Base-by-base conservation (phyloP, 2,888 invertebrate species). In the Carcina quercana region DNA sequence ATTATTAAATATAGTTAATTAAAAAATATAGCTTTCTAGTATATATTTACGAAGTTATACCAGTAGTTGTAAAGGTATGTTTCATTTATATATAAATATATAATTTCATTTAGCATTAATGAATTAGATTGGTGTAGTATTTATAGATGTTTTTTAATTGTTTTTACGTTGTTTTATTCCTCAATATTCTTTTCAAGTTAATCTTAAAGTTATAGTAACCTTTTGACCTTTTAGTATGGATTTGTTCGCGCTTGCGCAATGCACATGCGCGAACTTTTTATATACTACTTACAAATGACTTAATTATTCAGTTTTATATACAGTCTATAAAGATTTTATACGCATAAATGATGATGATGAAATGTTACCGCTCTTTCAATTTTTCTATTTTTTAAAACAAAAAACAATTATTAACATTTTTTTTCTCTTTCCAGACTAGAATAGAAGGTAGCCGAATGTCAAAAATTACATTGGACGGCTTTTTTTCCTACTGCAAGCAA, bases 401-500 rank as follows among this genome's bases (percentile, higher is more conserved):
- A 45, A 46, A 44, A 34, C 37, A 52, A 63, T 67, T 71, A 74
- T 69, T 49, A 43, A 41, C 46, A 45, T 49, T 45, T 59, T 59
- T 72, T 71, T 64, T 78, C 68, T 76, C 59, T 79, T 74, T 73
- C 59, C 82, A 82, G 82, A 82, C 55, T 62, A 59, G 59, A 61
- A 50, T 61, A 67, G 63, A 68, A 63, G 67, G 66, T 67, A 68
- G 57, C 57, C 61, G 59, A 53, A 82, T 83, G 82, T 83, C 85
- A 60, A 85, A 84, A 67, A 67, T 82, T 57, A 79, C 73, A 50
- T 59, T 84, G 76, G 85, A 84, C 71, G 79, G 83, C 67, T 83
- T 85, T 76, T 83, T 78, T 74, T 79, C 82, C 54, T 84, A 84
- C 82, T 85, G 85, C 83, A 85, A 85, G 76, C 82, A 80, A 73